phyloP scores from a whole-genome alignment of 2,888 invertebrate species.

The Eupithecia subfuscata region DNA sequence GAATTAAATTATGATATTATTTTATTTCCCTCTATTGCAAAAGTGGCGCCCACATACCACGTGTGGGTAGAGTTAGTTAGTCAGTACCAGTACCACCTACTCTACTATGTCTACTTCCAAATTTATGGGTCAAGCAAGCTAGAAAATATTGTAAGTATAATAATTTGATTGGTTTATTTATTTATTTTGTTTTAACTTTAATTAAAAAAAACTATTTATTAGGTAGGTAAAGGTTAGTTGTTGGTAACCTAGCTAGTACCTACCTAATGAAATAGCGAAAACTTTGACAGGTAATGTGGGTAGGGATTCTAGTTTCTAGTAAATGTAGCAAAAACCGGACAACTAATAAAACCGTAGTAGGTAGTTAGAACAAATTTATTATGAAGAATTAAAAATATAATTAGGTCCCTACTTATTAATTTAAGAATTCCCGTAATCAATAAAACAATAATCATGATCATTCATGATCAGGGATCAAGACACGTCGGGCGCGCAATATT shows the following conservation, averaged over 20 bases:
- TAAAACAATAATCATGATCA: background rate
- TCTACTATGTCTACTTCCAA: constrained; percentile 47
- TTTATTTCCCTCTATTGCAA: constrained; percentile 39
- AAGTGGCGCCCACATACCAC: constrained; percentile 51
- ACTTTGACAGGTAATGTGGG: no score
- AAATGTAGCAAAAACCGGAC: background rate
- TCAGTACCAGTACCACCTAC: constrained; percentile 41
- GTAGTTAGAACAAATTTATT: background rate
- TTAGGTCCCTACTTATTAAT: background rate
- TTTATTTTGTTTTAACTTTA: no score
- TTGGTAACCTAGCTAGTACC: background rate
- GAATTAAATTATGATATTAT: background rate
- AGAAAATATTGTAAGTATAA: constrained; percentile 40
- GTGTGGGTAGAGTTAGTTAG: constrained; percentile 44
- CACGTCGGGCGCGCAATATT: constrained; percentile 14
- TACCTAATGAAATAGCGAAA: no score
- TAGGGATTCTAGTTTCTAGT: no score
- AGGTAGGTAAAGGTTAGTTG: constrained; percentile 1
- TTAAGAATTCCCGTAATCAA: background rate
- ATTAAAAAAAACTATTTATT: no score
- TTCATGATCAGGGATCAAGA: constrained; percentile 15
- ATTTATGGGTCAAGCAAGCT: constrained; percentile 43
- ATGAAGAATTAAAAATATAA: background rate
- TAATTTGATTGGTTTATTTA: background rate
- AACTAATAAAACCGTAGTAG: background rate